These are phyloP conservation scores for Fregetta grallaria DNA, from an alignment of 2,113 vertebrate genomes.

Conservation along the genomic window DNA sequence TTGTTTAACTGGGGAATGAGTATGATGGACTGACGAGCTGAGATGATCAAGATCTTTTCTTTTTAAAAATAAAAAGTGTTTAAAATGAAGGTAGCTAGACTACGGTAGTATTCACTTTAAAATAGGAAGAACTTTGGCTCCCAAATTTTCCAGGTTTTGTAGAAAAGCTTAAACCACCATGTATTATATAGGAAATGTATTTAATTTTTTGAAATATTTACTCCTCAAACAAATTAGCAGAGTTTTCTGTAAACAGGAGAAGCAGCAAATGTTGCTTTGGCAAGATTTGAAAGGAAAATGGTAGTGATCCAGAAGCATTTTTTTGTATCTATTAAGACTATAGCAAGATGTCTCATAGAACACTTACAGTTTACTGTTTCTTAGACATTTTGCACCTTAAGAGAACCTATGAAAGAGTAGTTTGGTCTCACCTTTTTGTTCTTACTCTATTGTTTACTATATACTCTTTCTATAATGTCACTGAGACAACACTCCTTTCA, in stretches of 20 bases:
- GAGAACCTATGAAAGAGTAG: background rate
- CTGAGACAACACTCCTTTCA: background rate
- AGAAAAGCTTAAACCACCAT: background rate
- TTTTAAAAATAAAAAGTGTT: background rate
- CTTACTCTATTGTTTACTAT: background rate
- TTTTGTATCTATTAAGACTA: background rate
- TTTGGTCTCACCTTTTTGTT: background rate
- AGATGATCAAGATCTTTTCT: background rate
- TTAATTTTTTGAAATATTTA: background rate
- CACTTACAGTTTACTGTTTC: background rate
- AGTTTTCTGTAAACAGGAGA: conserved; percentile 19
- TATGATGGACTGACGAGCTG: background rate
- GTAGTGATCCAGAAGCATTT: background rate
- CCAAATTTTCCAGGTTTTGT: background rate
- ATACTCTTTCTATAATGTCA: rapidly evolving
- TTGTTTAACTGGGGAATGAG: background rate
- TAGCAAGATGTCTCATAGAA: background rate
- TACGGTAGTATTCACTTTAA: background rate
- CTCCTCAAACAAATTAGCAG: background rate
- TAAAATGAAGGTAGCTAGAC: background rate
- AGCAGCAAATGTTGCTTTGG: conserved; percentile 18
- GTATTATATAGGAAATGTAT: background rate
- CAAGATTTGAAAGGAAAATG: background rate
- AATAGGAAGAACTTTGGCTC: background rate
- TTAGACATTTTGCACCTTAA: background rate